phyloP scores from a whole-genome alignment of 2,888 invertebrate genomes.

The Rugalucina vietnamica region DNA sequence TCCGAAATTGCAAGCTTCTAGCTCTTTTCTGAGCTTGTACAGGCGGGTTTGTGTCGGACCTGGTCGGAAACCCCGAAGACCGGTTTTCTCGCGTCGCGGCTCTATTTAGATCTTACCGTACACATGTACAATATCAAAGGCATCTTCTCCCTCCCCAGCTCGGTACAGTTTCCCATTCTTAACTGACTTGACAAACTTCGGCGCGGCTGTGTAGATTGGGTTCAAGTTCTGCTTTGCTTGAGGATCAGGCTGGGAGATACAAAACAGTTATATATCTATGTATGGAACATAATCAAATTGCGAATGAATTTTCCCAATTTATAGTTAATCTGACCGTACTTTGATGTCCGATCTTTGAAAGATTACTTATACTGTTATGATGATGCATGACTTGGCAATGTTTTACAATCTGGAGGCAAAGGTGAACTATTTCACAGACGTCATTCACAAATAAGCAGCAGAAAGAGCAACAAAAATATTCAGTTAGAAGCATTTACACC shows the following conservation, averaged over 20 bases:
- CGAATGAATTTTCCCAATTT: no score
- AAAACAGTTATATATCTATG: no score
- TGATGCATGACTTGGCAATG: not conserved
- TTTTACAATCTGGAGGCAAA: not conserved
- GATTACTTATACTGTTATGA: not conserved
- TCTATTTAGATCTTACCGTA: slow-evolving; percentile 62
- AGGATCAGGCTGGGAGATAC: slow-evolving; percentile 59
- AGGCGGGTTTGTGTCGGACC: no score
- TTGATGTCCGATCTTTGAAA: not conserved
- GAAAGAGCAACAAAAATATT: no score
- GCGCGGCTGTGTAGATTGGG: slow-evolving; percentile 62
- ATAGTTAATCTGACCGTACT: not conserved
- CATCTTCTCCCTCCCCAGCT: slow-evolving; percentile 64
- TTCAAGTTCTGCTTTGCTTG: slow-evolving; percentile 65
- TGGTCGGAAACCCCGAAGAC: no score
- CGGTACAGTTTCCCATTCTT: slow-evolving; percentile 66
- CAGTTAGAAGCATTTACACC: no score
- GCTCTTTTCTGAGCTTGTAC: no score
- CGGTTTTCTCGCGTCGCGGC: no score
- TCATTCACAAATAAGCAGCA: not conserved
- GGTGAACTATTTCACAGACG: not conserved
- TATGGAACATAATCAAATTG: no score
- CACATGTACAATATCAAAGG: slow-evolving; percentile 69
- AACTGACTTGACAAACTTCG: slow-evolving; percentile 59
- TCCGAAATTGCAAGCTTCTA: no score